Percentiles rank a stretch among this genome's conserved stretches.
These are phyloP conservation scores for Cosmia pyralina DNA, from an alignment of 2,888 invertebrate genomes.

Conservation along the genomic window DNA sequence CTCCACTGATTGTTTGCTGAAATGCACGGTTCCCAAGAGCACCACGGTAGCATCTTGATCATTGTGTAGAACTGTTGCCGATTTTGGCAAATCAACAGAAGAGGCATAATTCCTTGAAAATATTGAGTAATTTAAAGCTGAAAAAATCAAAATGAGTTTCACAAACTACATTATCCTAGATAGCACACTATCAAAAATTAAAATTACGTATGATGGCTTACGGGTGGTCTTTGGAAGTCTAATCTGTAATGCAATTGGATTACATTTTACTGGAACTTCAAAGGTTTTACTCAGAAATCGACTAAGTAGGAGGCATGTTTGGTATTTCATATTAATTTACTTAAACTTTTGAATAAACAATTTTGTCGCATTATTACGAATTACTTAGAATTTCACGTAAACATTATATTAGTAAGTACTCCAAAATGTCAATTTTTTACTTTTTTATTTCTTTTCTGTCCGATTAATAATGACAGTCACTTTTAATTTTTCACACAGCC, in stretches of 20 bases:
- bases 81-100: constrained; percentile 70
- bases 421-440: constrained; percentile 56
- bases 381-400: constrained; percentile 55
- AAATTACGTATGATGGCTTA: constrained; percentile 47
- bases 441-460: constrained; percentile 38
- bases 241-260: constrained; percentile 44
- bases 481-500: constrained; percentile 45
- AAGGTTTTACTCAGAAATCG: constrained; percentile 67
- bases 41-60: constrained; percentile 81
- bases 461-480: constrained; percentile 23
- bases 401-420: constrained; percentile 38
- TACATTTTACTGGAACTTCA: constrained; percentile 59
- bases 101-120: constrained; percentile 36
- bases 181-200: neutral
- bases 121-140: constrained; percentile 48
- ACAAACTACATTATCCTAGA: neutral
- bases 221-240: constrained; percentile 37
- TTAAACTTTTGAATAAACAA: constrained; percentile 66
- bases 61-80: constrained; percentile 82
- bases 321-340: constrained; percentile 80
- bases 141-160: constrained; percentile 20
- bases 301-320: constrained; percentile 73
- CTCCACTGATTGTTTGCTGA: constrained; percentile 86
- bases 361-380: constrained; percentile 68
- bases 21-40: constrained; percentile 86